These are phyloP conservation scores for Drosophila nebulosa DNA, from an alignment of 1,140 invertebrate genomes.

Conservation along the genomic window DNA sequence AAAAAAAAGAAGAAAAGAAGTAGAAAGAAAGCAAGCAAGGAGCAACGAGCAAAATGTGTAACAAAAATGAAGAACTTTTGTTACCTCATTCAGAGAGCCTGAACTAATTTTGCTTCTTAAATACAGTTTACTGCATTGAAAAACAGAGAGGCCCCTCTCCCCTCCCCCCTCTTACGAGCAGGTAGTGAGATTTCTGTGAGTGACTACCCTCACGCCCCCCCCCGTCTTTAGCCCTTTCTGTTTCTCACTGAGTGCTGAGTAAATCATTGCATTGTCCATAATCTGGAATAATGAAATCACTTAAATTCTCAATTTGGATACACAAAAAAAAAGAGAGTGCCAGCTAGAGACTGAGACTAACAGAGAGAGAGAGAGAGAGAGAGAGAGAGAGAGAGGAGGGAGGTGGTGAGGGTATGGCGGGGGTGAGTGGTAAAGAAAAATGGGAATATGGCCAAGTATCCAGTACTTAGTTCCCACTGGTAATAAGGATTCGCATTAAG, in stretches of 20 bases:
- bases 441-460: conserved; percentile 36
- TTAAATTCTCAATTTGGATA: conserved; percentile 73
- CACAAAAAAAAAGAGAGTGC: not conserved
- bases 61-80: conserved; percentile 2
- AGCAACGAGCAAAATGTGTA: no score
- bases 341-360: no score
- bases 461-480: conserved; percentile 48
- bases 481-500: conserved; percentile 77
- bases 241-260: conserved; percentile 33
- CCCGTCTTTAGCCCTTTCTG: not conserved
- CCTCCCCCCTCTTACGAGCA: no score
- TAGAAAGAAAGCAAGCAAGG: not conserved
- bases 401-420: no score
- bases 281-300: conserved; percentile 79
- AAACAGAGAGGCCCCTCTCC: no score
- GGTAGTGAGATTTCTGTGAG: not conserved
- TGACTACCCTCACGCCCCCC: no score
- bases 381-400: no score
- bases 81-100: conserved; percentile 6
- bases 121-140: conserved; percentile 36
- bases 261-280: conserved; percentile 78
- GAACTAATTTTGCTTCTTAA: conserved; percentile 57
- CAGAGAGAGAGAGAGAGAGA: not conserved
- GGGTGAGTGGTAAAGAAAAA: conserved; percentile 36
- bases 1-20: not conserved